Evolutionary conservation across 1,140 invertebrate genomes (phyloP).

Genomic region (Formica exsecta): DNA sequence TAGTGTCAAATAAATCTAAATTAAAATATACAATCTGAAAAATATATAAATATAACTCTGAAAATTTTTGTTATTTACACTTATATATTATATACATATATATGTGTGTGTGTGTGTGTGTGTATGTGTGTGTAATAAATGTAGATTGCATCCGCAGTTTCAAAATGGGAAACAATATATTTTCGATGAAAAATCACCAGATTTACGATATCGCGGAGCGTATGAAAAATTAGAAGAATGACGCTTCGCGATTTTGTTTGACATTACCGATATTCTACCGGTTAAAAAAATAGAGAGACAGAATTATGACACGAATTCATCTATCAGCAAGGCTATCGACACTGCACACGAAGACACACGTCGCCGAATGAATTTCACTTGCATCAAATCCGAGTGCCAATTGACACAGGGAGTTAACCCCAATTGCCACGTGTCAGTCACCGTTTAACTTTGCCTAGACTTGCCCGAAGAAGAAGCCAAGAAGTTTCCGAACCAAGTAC

Average conservation of each 20-base stretch:
- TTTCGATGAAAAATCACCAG: neutral
- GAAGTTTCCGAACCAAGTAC: neutral
- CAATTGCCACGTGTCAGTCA: conserved; percentile 76
- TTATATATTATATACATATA: neutral
- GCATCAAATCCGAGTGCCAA: conserved; percentile 75
- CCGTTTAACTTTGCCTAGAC: conserved; percentile 72
- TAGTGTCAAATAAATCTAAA: neutral
- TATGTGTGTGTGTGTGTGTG: too few species aligned
- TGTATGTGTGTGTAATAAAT: neutral
- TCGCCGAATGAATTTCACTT: conserved; percentile 31
- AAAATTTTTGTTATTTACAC: neutral
- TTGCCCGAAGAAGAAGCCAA: neutral
- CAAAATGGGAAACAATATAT: neutral
- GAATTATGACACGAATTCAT: conserved; percentile 32
- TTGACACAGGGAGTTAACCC: conserved; percentile 83
- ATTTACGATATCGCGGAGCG: neutral
- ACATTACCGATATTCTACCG: neutral
- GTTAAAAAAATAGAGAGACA: conserved; percentile 20
- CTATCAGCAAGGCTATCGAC: neutral
- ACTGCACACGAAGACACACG: neutral
- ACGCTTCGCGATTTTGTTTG: neutral
- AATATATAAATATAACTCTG: neutral
- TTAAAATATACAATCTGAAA: neutral
- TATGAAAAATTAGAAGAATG: neutral
- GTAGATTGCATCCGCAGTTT: neutral